Conservation (phyloP, 2,888 invertebrate species). For the Osmoderma eremita region DNA sequence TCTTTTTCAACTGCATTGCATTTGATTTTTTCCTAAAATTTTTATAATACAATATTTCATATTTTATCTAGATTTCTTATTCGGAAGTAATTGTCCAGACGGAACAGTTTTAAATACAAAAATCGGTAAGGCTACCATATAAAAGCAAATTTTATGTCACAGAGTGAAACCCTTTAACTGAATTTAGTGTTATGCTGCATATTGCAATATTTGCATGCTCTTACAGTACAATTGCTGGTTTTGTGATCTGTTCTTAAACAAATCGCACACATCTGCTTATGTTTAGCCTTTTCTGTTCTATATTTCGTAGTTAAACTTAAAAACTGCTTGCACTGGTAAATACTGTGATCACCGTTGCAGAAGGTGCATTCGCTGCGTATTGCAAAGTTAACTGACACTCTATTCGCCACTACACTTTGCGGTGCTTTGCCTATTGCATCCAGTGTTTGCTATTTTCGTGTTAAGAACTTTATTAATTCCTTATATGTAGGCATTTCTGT, state of each 20-base stretch:
- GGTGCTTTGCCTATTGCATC: constrained; percentile 12
- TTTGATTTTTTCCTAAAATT: too few species aligned
- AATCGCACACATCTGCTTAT: neutral
- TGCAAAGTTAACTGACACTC: too few species aligned
- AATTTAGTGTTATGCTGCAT: constrained; percentile 6
- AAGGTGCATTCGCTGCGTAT: neutral
- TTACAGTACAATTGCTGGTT: neutral
- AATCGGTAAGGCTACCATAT: too few species aligned
- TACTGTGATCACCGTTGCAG: constrained; percentile 5
- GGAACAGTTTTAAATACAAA: too few species aligned
- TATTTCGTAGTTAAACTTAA: neutral
- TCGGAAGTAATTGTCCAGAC: too few species aligned
- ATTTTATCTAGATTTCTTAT: too few species aligned
- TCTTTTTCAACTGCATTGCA: too few species aligned
- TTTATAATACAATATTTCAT: too few species aligned
- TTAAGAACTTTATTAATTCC: constrained; percentile 12
- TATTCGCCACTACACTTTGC: too few species aligned
- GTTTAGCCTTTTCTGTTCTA: neutral
- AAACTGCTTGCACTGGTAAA: constrained; percentile 15
- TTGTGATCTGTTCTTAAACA: neutral
- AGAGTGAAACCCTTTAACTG: too few species aligned
- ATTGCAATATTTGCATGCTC: neutral
- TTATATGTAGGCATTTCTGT: constrained; percentile 1
- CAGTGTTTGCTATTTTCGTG: constrained; percentile 4
- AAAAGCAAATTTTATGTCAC: too few species aligned